Conservation (phyloP, 35 echinoderm and acorn worm genomes). For the Patiria miniata region DNA sequence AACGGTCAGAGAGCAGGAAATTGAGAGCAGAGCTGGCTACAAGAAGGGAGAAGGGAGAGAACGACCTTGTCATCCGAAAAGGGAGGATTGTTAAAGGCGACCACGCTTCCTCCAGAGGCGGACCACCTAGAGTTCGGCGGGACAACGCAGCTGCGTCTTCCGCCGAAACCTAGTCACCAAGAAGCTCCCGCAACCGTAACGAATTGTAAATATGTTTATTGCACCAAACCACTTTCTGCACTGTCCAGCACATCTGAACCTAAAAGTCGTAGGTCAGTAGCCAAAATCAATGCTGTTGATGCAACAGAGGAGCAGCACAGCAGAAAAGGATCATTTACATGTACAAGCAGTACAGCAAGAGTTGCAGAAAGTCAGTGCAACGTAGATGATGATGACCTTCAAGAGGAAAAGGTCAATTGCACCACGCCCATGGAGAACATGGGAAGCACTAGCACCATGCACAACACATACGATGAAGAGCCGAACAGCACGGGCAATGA, state of each 20-base stretch:
- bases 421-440: not conserved
- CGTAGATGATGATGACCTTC: not conserved
- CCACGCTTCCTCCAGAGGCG: not conserved
- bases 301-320: too few species aligned
- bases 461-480: not conserved
- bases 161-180: not conserved
- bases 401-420: not conserved
- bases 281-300: not conserved
- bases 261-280: not conserved
- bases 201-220: not conserved
- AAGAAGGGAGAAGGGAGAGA: conserved; percentile 31
- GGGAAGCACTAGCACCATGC: not conserved
- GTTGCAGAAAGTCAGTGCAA: not conserved
- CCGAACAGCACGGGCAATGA: not conserved
- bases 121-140: not conserved
- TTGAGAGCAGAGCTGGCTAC: conserved; percentile 19
- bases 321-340: too few species aligned
- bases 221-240: conserved; percentile 1
- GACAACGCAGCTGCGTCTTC: not conserved
- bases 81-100: conserved; percentile 29
- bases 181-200: not conserved
- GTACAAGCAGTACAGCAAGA: too few species aligned
- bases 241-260: not conserved
- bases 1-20: conserved; percentile 23
- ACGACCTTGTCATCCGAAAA: conserved; percentile 20